Conservation (phyloP, 2,113 vertebrate species). For the Apistogramma diplotaenia region DNA sequence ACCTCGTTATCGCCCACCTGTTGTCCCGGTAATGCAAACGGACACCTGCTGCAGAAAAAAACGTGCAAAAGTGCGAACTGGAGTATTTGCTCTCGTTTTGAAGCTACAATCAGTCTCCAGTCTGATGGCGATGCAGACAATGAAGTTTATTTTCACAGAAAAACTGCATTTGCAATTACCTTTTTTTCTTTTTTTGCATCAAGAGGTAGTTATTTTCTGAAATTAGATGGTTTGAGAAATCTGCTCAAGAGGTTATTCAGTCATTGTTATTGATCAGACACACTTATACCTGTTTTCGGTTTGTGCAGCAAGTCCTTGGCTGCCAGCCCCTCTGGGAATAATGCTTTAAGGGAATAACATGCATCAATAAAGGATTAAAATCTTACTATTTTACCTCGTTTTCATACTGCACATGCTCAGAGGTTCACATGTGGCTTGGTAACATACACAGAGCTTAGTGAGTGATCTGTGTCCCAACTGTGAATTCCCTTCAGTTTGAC, state of each 20-base stretch:
- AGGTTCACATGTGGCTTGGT: background rate
- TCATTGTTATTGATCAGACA: background rate
- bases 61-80: background rate
- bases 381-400: background rate
- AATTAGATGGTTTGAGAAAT: background rate
- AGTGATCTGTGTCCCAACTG: constrained; percentile 37
- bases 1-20: background rate
- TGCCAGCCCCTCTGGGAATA: background rate
- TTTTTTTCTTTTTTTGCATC: background rate
- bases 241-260: background rate
- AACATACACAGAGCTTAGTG: constrained; percentile 5
- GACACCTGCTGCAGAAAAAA: background rate
- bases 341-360: background rate
- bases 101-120: background rate
- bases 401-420: background rate
- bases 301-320: background rate
- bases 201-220: background rate
- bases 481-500: constrained; percentile 40
- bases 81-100: background rate
- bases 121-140: background rate
- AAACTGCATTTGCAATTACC: background rate
- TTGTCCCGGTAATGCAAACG: background rate
- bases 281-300: background rate
- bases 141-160: background rate
- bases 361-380: background rate